Conservation (phyloP, 2,888 invertebrate genomes). For the Leucophora obtusa region DNA sequence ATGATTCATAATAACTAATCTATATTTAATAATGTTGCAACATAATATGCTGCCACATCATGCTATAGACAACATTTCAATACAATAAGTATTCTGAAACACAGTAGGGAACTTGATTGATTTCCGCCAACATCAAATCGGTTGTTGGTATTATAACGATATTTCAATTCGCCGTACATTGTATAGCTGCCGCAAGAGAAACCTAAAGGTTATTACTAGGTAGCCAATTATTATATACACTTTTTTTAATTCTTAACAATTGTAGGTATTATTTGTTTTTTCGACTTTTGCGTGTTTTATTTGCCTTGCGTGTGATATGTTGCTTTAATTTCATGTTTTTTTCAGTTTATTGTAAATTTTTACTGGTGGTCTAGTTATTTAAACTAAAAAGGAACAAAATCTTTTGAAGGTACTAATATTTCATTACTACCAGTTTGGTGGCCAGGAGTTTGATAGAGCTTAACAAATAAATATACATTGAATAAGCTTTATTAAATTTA, state of each 20-base stretch:
- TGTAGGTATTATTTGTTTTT: not conserved
- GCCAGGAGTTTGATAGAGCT: too few relatives aligned
- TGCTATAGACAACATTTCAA: not conserved
- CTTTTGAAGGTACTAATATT: not conserved
- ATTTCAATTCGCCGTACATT: not conserved
- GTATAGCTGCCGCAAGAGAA: not conserved
- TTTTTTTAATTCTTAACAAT: not conserved
- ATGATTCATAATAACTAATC: slow-evolving; percentile 39
- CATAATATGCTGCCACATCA: not conserved
- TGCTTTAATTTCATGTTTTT: not conserved
- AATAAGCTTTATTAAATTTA: too few relatives aligned
- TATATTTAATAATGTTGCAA: slow-evolving; percentile 29
- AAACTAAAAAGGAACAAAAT: not conserved
- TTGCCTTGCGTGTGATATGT: not conserved
- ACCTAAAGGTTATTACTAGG: not conserved
- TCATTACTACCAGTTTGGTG: not conserved
- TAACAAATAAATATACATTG: too few relatives aligned
- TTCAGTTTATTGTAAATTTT: not conserved
- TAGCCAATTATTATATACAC: not conserved
- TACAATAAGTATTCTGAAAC: not conserved
- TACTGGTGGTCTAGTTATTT: slow-evolving; percentile 1
- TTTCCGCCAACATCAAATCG: not conserved
- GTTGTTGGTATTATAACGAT: too few relatives aligned
- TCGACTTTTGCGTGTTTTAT: not conserved
- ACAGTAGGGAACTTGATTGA: not conserved